Base-by-base conservation (phyloP, 2,797 vertebrate species). In the Scolopax rusticola region DNA sequence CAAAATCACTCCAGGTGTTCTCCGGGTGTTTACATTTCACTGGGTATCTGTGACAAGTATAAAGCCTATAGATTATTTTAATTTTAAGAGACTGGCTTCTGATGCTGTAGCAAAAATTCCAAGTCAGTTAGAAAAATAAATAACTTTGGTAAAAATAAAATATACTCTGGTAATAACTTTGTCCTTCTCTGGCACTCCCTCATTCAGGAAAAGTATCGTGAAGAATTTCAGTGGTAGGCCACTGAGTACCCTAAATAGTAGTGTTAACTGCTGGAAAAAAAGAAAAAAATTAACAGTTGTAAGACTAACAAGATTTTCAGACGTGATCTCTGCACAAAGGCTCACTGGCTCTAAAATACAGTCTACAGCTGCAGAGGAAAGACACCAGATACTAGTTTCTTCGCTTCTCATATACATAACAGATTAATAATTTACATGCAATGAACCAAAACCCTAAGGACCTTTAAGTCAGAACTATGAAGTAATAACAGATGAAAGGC, bases 341-440 rank as follows among this genome's bases (percentile, higher is more conserved):
- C 27, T 76, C 83, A 27, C 45, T 84, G 54, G 3, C 48, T 78
- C 36, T 65, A 17, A 36, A 89, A 51, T 13, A 82, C 5, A 48
- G 28, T 63, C 38, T 50, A 47, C 32, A 83, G 43, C 54, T 84
- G 50, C 61, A 75, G n/a, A 80, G 24, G 23, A 86, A 88, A 92
- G 53, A 74, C 9, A 77, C 74, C 53, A 89, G 40, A 64, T 63
- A 74, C 25, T 73, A 56, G 47, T 89, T 91, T 59, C 64, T 86
- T 87, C 83, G 30, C 38, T 91, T 90, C 84, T 89, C 45, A 41
- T 79, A 67, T 38, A 75, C 53, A 43, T 75, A 91, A 53, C 40
- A 87, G 17, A 81, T 93, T 53, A 96, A 94, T 92, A 87, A 95
- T 94, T 95, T 83, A 83, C 51, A 82, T 59, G 59, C 40, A 48